Base-by-base conservation (phyloP, 2,888 invertebrate genomes). In the Cryptophagus acutangulus region DNA sequence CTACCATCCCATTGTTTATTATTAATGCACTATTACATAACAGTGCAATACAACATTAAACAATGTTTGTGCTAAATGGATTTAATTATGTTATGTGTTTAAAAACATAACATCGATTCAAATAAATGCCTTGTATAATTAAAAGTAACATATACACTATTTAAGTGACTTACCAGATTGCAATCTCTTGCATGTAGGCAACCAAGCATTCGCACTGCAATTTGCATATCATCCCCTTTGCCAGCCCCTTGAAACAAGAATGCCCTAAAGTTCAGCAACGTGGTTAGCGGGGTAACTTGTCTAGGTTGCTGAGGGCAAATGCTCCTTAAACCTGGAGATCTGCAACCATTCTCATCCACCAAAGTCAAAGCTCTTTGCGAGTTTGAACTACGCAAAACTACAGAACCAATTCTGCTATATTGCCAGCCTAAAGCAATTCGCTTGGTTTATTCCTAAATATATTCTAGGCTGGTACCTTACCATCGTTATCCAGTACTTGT, bases 191-290 rank as follows among this genome's bases (percentile, higher is more conserved):
- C 61, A 40, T 75, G 73, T 28, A 78, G 44, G 46, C 79, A 79
- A 1, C 74, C 79, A 1, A 71, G 66, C 44, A 78, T 70, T 43
- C 72, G 71, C 44, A 78, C 73, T 29, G 72, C 74, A 46, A 79
- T 61, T 1, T 75, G 61, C 62, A 79, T 70, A 50, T 76, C 74
- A 40, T 79, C 78, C 1, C 74, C 76, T 49, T 73, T 74, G 13
- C 65, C 67, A 71, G 77, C 76, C 9, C 74, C 77, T 43, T 78
- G 75, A 53, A 79, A 79, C 69, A 77, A 72, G 28, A 78, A 74
- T 1, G 77, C 76, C 35, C 75, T 70, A 46, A 75, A 74, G 29
- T 66, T 62, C 16, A 74, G 47, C 2, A 71, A 63, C 39, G 72
- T 70, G 0, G 69, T 67, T 20, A 76, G 53, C 0, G 74, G 72